Evolutionary conservation across 2,797 vertebrate species (phyloP).

Genomic region (Anas bernieri): DNA sequence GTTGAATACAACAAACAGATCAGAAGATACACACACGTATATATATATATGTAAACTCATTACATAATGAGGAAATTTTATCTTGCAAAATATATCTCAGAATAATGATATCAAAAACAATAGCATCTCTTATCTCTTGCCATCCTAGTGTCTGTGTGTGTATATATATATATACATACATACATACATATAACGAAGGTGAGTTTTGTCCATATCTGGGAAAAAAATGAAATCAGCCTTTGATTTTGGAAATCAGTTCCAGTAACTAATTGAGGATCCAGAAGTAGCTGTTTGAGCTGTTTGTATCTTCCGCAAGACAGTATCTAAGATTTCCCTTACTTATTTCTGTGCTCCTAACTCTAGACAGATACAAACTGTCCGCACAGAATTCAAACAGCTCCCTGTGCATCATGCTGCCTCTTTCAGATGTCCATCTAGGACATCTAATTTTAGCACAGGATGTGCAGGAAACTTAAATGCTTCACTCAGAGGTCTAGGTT

Average conservation of each 20-base stretch:
- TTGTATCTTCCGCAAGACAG: not conserved
- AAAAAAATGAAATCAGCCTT: not conserved
- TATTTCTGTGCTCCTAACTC: not conserved
- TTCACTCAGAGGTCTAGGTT: not conserved
- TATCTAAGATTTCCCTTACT: not conserved
- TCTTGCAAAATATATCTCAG: not conserved
- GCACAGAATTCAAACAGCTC: not conserved
- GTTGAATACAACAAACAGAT: not conserved
- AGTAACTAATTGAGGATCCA: not conserved
- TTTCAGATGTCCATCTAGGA: not conserved
- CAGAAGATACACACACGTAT: not conserved
- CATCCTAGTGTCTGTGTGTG: too few relatives aligned
- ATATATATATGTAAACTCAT: not conserved
- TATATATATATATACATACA: too few relatives aligned
- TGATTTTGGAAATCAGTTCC: not conserved
- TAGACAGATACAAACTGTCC: not conserved
- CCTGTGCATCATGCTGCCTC: not conserved
- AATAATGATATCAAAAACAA: not conserved
- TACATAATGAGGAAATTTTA: not conserved
- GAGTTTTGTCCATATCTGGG: not conserved
- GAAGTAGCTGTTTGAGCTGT: not conserved
- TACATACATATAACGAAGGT: too few relatives aligned
- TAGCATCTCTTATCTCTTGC: not conserved
- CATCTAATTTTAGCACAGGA: not conserved
- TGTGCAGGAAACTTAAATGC: not conserved